Conservation (phyloP, 2,888 invertebrate species). For the Hirtodrosophila alboralis region DNA sequence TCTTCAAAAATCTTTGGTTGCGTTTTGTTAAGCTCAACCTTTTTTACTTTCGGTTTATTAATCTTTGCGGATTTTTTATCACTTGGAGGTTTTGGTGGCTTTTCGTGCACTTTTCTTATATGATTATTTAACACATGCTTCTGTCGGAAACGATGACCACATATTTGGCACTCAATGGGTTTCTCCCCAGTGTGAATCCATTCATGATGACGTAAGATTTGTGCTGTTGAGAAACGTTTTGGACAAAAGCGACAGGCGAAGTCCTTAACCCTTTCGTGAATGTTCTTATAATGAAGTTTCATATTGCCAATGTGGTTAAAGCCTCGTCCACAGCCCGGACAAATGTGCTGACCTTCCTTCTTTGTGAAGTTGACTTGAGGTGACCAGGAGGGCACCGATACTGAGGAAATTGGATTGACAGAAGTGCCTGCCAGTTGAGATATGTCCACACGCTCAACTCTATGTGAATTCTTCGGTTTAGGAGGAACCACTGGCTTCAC, state of each 20-base stretch:
- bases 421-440: conserved; percentile 80
- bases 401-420: conserved; percentile 80
- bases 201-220: conserved; percentile 82
- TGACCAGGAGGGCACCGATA: conserved; percentile 80
- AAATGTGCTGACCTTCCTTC: conserved; percentile 82
- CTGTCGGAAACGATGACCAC: conserved; percentile 82
- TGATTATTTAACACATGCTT: conserved; percentile 81
- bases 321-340: conserved; percentile 81
- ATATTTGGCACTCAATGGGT: conserved; percentile 80
- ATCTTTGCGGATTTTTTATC: conserved; percentile 53
- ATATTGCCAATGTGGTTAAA: conserved; percentile 82
- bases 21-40: conserved; percentile 52
- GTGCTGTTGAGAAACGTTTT: conserved; percentile 82
- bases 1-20: conserved; percentile 69
- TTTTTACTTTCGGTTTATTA: conserved; percentile 54
- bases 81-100: conserved; percentile 62
- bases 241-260: conserved; percentile 82
- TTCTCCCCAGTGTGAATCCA: conserved; percentile 83
- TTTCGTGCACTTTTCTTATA: conserved; percentile 77
- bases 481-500: conserved; percentile 49
- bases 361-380: conserved; percentile 83
- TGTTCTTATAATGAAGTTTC: conserved; percentile 81
- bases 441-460: conserved; percentile 81
- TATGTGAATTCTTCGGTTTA: conserved; percentile 78
- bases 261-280: conserved; percentile 82